Evolutionary conservation across 2,888 invertebrate genomes (phyloP), one percentile per base, ranked within the genome.

Genomic region (Xanthia togata): DNA sequence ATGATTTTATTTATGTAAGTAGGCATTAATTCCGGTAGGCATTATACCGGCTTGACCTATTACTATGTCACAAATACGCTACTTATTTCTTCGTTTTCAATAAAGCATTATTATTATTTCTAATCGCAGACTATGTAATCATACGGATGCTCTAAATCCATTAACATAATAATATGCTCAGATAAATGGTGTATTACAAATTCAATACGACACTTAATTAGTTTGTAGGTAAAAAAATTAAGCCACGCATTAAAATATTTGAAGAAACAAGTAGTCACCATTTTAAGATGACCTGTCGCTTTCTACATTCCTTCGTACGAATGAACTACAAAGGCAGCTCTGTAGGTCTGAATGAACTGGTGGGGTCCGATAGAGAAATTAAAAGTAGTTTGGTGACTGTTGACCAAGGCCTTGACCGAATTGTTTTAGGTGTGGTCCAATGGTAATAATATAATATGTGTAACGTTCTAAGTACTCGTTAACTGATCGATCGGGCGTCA

Each of bases 331-430:
- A 41, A 69, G 57, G 67, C 38, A 17, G 73, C 20, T 83, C 4
- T 3, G 53, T 50, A 63, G 86, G 70, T 84, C 82, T 75, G 3
- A n/a, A 11, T 79, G 74, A 80, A 70, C 31, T 86, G 89, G 89
- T 59, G 53, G 2, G 17, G 14, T 65, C 11, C 38, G 38, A n/a
- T 78, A 82, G 80, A 87, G 88, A 89, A 89, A 89, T 91, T 90
- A 91, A 92, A 92, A 92, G 93, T 92, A 88, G 93, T 91, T 88
- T 89, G 89, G 89, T 90, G 81, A 85, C 86, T 82, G 74, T 85
- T 83, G 83, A 86, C 86, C 85, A 87, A 84, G 92, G 92, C 95
- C 95, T 95, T 95, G 95, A 91, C 95, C 95, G 88, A 91, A 81
- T 92, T 88, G 73, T 82, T 85, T 88, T 88, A 89, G 92, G 93